Evolutionary conservation across 1,140 invertebrate genomes (phyloP).

Genomic region (Drosophila eugracilis): DNA sequence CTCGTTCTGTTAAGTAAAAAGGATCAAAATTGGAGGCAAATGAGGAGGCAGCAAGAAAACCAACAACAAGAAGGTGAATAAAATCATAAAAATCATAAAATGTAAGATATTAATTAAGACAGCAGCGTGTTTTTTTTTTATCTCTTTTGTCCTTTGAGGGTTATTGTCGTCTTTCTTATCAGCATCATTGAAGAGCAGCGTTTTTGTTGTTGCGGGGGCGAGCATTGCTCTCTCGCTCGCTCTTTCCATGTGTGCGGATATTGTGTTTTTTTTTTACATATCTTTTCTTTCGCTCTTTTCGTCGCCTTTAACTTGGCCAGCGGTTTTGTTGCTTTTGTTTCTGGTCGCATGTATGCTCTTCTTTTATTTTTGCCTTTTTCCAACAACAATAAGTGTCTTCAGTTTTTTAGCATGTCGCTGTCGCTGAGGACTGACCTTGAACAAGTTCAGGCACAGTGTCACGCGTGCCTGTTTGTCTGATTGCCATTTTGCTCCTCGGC

Average conservation of each 20-base stretch:
- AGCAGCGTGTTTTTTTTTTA: conserved; percentile 1
- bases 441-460: conserved; percentile 70
- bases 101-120: conserved; percentile 21
- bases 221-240: neutral
- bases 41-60: neutral
- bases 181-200: conserved; percentile 14
- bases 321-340: conserved; percentile 2
- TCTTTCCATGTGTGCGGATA: conserved; percentile 3
- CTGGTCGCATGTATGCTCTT: conserved; percentile 12
- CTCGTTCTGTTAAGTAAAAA: neutral
- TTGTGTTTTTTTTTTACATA: conserved; percentile 7
- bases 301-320: conserved; percentile 24
- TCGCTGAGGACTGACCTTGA: conserved; percentile 59
- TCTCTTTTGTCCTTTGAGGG: conserved; percentile 16
- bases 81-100: conserved; percentile 3
- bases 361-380: conserved; percentile 13
- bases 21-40: conserved; percentile 7
- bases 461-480: conserved; percentile 28
- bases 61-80: conserved; percentile 6
- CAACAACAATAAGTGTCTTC: conserved; percentile 3
- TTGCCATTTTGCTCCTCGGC: conserved; percentile 2
- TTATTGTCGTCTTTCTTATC: conserved; percentile 24
- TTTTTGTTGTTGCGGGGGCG: conserved; percentile 3
- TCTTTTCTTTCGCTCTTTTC: conserved; percentile 13
- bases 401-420: conserved; percentile 55